Base-by-base conservation (phyloP, 2,797 vertebrate species). In the Malurus leucopterus region DNA sequence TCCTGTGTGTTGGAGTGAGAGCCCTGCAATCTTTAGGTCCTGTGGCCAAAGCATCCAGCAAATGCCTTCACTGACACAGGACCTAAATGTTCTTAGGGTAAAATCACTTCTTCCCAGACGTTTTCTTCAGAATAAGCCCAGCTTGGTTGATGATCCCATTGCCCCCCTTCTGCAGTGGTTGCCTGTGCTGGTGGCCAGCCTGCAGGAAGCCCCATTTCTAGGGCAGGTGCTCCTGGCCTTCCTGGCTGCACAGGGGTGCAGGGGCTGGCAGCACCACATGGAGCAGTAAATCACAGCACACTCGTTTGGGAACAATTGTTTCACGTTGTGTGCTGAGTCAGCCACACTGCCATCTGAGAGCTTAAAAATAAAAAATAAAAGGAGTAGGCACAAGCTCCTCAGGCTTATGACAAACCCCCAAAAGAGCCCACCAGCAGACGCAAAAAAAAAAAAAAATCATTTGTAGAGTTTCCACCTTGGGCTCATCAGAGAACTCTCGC, bases 1-100 rank as follows among this genome's bases (percentile, higher is more conserved):
- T 49, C 20, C 34, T 36, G n/a, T 32, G 49, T 80, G 40, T 55
- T 74, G 41, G 34, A 59, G 20, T 0, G 0, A 30, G 32, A 90
- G 9, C 17, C 12, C 57, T 77, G 46, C 44, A 71, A 72, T 9
- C 17, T 61, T 36, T 44, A 75, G 36, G 34, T 55, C 34, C 47
- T 44, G 8, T n/a, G 34, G n/a, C 24, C 4, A 12, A 49, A 80
- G 61, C 26, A 46, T 27, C 18, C 57, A 65, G 51, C 2, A 1
- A 8, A 47, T 63, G 40, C 41, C 41, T 43, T 89, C 32, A 13
- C 0, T 54, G 63, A n/a, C 10, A 9, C 20, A 58, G 40, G 41
- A 57, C 38, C 34, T 55, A 7, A 6, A 9, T 0, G 0, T 9
- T 59, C 20, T 36, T 61, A 17, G 30, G 41, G 20, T 70, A n/a